Evolutionary conservation across 2,888 invertebrate genomes (phyloP), one percentile per base, ranked within the genome.

Genomic region (Phasia obesa): DNA sequence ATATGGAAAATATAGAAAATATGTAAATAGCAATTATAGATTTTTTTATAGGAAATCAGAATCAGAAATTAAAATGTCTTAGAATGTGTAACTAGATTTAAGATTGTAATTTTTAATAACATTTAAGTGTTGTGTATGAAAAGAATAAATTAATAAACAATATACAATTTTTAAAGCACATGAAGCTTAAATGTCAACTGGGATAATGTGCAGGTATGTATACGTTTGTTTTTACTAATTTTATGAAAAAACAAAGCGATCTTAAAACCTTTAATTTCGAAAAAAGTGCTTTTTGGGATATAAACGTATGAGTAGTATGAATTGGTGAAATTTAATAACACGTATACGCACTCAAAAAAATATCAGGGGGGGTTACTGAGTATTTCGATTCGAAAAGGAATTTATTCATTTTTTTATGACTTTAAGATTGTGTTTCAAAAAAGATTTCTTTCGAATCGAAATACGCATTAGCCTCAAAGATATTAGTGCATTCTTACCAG

Each of bases 1-100:
- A 35, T n/a, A n/a, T n/a, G 13, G n/a, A 2, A 25, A 35, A 49
- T n/a, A n/a, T n/a, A n/a, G n/a, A 21, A 17, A 71, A 31, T 47
- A 38, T 31, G 19, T 60, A 70, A 78, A 42, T 38, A 67, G 62
- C 75, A 83, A 83, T 83, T 70, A 83, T 75, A 78, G 77, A 60
- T 69, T 77, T 69, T 57, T 42, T 35, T 25, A 44, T 23, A 35
- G 31, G 17, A 44, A 19, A 17, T 13, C n/a, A 55, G 5, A 73
- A 42, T 27, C 35, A 15, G 53, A 21, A 49, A 47, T 47, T 44
- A 38, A 51, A 51, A 21, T 76, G 53, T 62, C 38, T 57, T n/a
- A 47, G 62, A 15, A 17, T 23, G 31, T 21, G 21, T 4, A 57
- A 64, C 4, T 31, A 71, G 15, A 15, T 19, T 42, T 47, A 47